phyloP scores from a whole-genome alignment of 1,140 invertebrate genomes.

The Anagrus nilaparvatae region DNA sequence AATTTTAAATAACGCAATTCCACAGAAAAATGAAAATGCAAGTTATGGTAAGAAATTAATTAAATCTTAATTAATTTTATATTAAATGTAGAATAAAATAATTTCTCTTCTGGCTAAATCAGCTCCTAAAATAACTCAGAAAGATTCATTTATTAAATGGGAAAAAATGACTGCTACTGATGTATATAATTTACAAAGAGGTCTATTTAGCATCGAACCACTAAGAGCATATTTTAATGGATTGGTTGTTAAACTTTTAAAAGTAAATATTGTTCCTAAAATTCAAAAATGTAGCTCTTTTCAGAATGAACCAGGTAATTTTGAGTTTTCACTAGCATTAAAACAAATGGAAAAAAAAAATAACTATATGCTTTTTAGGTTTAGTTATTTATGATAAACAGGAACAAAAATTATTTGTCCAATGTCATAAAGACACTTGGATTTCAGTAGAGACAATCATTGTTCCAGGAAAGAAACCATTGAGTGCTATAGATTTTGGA shows the following conservation, averaged over 20 bases:
- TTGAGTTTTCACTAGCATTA: conserved; percentile 2
- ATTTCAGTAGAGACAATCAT: conserved; percentile 48
- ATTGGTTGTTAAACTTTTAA: conserved; percentile 49
- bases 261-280: conserved; percentile 37
- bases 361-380: conserved; percentile 30
- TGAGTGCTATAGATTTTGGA: conserved; percentile 55
- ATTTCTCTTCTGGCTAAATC: conserved; percentile 30
- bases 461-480: conserved; percentile 47
- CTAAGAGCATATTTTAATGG: conserved; percentile 50
- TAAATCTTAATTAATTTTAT: conserved; percentile 4
- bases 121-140: conserved; percentile 60
- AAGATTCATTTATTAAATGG: conserved; percentile 54
- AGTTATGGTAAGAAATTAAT: conserved; percentile 53
- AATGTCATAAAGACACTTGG: conserved; percentile 47
- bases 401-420: conserved; percentile 43
- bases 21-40: conserved; percentile 50
- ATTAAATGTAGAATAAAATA: conserved; percentile 8
- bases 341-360: background rate
- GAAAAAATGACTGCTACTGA: conserved; percentile 45
- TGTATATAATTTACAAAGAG: conserved; percentile 56
- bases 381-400: conserved; percentile 42
- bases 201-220: conserved; percentile 51
- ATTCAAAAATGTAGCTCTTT: conserved; percentile 8
- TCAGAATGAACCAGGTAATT: conserved; percentile 26
- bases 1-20: conserved; percentile 44